A percentile compares a stretch with the other conserved stretches of the same genome.
Conservation (phyloP, 2,797 vertebrate species). For the Eulemur rubriventer region DNA sequence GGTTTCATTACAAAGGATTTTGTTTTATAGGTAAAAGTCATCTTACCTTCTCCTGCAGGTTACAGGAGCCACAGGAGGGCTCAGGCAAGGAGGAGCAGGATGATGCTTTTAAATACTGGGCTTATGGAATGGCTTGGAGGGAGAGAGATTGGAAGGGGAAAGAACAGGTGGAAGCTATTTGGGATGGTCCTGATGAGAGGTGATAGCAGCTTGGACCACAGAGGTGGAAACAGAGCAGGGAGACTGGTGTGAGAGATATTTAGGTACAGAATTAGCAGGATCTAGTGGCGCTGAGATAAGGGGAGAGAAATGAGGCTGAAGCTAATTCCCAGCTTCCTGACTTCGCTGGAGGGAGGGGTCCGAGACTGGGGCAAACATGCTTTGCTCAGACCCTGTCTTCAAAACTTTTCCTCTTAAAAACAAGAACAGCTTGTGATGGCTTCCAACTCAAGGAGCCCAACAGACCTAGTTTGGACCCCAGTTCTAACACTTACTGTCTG, state of each 20-base stretch:
- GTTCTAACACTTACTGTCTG: no score
- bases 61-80: accelerated
- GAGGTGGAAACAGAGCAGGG: background rate
- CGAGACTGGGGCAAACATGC: background rate
- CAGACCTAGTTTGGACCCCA: background rate
- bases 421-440: background rate
- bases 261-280: background rate
- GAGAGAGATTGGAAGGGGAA: background rate
- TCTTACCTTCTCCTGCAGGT: background rate
- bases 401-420: background rate
- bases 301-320: accelerated
- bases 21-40: background rate
- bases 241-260: background rate
- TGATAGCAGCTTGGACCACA: background rate
- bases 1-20: background rate
- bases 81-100: no score
- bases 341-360: background rate
- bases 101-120: background rate
- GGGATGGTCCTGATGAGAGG: background rate
- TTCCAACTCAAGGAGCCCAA: background rate
- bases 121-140: background rate
- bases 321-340: background rate
- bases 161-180: background rate
- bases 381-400: background rate
- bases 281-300: background rate